Evolutionary conservation across 2,113 vertebrate genomes (phyloP).

Genomic region (Atlantisia rogersi): DNA sequence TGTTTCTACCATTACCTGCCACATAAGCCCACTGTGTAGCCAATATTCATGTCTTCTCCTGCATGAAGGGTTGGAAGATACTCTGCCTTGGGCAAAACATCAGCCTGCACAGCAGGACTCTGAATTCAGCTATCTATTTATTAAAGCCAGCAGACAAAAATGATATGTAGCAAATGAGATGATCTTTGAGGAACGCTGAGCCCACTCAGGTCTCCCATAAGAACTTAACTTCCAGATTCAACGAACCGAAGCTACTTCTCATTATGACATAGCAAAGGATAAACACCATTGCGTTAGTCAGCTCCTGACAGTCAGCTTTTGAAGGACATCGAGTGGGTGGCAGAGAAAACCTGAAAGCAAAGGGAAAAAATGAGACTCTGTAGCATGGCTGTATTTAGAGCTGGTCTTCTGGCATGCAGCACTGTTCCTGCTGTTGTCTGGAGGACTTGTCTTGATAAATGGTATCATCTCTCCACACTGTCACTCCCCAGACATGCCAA

Average conservation of each 20-base stretch:
- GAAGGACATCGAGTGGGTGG: conserved; percentile 48
- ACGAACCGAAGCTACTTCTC: conserved; percentile 1
- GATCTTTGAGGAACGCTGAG: not conserved
- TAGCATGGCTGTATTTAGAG: not conserved
- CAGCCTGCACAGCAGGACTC: not conserved
- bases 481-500: not conserved
- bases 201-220: not conserved
- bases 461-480: not conserved
- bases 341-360: conserved; percentile 16
- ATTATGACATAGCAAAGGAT: not conserved
- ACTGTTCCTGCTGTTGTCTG: not conserved
- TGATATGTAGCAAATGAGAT: not conserved
- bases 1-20: not conserved
- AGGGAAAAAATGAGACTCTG: not conserved
- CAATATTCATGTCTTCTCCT: not conserved
- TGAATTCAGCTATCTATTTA: not conserved
- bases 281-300: conserved; percentile 46
- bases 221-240: not conserved
- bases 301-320: not conserved
- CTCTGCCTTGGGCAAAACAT: not conserved
- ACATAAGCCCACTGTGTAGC: not conserved
- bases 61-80: not conserved
- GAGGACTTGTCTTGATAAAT: not conserved
- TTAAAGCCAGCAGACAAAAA: not conserved
- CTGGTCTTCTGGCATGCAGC: not conserved